Percentiles rank a stretch among this genome's conserved stretches.
phyloP scores from a whole-genome alignment of 2,888 invertebrate species.

The Drosophila kambysellisi region DNA sequence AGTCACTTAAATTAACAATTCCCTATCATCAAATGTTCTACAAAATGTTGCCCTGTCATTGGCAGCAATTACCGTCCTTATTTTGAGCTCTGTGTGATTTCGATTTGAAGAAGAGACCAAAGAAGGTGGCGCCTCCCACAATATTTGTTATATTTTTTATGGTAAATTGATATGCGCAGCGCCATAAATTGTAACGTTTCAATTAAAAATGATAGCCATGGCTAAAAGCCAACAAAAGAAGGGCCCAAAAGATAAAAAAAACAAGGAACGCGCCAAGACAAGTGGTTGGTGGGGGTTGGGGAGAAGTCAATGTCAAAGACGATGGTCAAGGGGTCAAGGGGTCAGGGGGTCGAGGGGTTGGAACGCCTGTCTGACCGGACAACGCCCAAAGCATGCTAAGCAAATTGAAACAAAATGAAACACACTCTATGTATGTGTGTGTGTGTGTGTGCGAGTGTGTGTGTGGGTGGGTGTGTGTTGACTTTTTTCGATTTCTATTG shows the following conservation, averaged over 20 bases:
- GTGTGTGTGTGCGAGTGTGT: conserved; percentile 10
- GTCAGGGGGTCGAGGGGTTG: conserved; percentile 5
- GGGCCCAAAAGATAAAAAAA: conserved; percentile 3
- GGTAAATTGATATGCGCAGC: conserved; percentile 49
- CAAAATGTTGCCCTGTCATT: conserved; percentile 22
- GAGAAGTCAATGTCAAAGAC: neutral
- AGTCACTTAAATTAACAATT: neutral
- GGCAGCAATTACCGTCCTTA: conserved; percentile 26
- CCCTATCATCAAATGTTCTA: neutral
- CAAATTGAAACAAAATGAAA: conserved; percentile 78
- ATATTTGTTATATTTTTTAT: conserved; percentile 14
- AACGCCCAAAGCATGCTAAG: conserved; percentile 69
- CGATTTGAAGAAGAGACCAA: neutral
- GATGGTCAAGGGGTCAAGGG: neutral
- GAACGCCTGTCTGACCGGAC: conserved; percentile 40
- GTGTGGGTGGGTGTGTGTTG: conserved; percentile 40
- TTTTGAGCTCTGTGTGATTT: conserved; percentile 4
- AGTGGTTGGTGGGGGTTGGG: conserved; percentile 22
- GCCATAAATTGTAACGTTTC: conserved; percentile 55
- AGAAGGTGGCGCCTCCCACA: neutral
- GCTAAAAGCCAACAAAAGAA: conserved; percentile 38
- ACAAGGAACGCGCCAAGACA: conserved; percentile 31
- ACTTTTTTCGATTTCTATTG: conserved; percentile 69
- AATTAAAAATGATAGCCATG: conserved; percentile 61
- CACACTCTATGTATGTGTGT: conserved; percentile 19